Base-by-base conservation (phyloP, 2,113 vertebrate species). In the Pongo pygmaeus region DNA sequence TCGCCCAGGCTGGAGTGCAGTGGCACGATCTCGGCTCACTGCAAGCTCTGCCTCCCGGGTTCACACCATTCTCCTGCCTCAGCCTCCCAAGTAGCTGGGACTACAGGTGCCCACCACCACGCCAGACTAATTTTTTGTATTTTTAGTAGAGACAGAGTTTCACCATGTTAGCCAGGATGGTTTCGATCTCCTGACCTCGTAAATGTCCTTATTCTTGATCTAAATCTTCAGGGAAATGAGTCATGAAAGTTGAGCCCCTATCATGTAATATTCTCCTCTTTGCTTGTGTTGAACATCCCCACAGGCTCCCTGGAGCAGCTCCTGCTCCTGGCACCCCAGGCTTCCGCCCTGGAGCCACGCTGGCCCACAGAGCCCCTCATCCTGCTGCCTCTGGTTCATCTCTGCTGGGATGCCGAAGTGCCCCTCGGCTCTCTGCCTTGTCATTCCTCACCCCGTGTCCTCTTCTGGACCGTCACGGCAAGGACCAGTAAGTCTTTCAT, bases 11-110 rank as follows among this genome's bases (percentile, higher is more conserved):
- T 55, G 52, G 52, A 20, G 52, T 55, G 52, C 18, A 55, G 18
- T 0, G 6, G 52, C 52, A 0, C 0, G 0, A 55, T 55, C 52
- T 55, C 18, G 6, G 52, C 52, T 55, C 6, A 20, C 52, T 55
- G 52, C 52, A 55, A 55, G 52, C 52, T 55, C 52, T 1, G 52
- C 52, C 18, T 55, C 18, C 52, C 18, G 2, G 52, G 52, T 55
- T 20, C 52, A 7, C 6, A 0, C 18, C 52, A 55, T 55, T 55
- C 52, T 55, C 52, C 52, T 55, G 18, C 52, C 52, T 55, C 52
- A 20, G 52, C 52, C 52, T 55, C 52, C 52, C 52, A 20, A 55
- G 52, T 55, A 55, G 52, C 52, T 55, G 18, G 52, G 52, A 55
- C 52, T 55, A 55, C 52, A 55, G 6, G 52, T 2, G 18, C 52